phyloP scores from a whole-genome alignment of 2,888 invertebrate genomes.

The Alloscopus bannaensis region DNA sequence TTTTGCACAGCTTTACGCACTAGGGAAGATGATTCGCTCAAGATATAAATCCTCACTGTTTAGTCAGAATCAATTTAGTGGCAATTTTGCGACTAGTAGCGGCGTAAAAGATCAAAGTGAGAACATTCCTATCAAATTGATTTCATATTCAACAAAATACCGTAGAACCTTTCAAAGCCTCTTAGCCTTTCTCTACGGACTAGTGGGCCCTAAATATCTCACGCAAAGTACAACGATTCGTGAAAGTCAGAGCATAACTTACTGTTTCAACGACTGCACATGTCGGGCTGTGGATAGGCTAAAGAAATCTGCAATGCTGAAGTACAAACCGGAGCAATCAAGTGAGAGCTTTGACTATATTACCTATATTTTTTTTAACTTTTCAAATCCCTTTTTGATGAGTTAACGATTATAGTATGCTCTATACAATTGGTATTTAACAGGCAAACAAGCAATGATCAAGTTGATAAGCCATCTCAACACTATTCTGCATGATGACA shows the following conservation, averaged over 20 bases:
- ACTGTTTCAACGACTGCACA: constrained; percentile 90
- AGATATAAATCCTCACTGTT: constrained; percentile 77
- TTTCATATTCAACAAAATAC: constrained; percentile 77
- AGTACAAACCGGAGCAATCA: constrained; percentile 66
- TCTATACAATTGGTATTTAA: too few relatives aligned
- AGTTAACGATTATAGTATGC: too few relatives aligned
- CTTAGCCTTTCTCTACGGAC: constrained; percentile 84
- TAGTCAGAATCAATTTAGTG: constrained; percentile 57
- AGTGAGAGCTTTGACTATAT: constrained; percentile 44
- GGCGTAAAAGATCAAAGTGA: constrained; percentile 61
- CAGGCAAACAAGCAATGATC: constrained; percentile 69
- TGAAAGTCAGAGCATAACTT: constrained; percentile 88
- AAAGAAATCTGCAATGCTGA: constrained; percentile 74
- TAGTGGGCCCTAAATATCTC: constrained; percentile 81
- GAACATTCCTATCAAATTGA: constrained; percentile 73
- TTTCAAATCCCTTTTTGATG: too few relatives aligned
- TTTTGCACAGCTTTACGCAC: constrained; percentile 86
- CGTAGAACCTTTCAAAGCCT: constrained; percentile 94
- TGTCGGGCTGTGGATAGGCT: constrained; percentile 83
- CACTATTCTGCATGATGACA: constrained; percentile 65
- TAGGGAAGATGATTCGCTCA: constrained; percentile 83
- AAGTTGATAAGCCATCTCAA: constrained; percentile 68
- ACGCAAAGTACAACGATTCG: constrained; percentile 81
- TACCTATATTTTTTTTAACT: neutral
- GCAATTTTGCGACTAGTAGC: constrained; percentile 54